Percentiles rank a stretch among this genome's conserved stretches.
These are phyloP conservation scores for Heterohyrax brucei DNA, from an alignment of 2,797 vertebrate genomes.

Conservation along the genomic window DNA sequence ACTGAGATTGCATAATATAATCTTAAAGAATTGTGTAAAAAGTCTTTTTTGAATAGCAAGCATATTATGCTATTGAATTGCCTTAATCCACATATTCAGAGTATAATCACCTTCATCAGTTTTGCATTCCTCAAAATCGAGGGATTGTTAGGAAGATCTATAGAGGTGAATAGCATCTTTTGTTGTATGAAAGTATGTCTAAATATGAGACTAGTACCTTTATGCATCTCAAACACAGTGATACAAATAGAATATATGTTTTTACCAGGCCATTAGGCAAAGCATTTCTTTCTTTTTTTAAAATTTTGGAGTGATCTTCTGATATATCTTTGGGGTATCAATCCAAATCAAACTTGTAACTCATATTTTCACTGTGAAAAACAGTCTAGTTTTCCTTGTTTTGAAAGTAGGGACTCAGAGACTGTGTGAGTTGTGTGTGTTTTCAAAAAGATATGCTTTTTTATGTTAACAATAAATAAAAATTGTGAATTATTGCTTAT, in stretches of 20 bases:
- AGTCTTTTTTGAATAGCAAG: conserved; percentile 39
- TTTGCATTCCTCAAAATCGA: neutral
- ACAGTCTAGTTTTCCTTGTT: neutral
- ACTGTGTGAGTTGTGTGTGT: neutral
- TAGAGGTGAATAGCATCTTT: neutral
- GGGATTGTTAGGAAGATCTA: neutral
- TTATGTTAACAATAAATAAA: conserved; percentile 26
- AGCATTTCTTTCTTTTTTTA: conserved; percentile 18
- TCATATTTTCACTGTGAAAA: neutral
- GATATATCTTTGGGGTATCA: neutral
- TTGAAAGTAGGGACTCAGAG: neutral
- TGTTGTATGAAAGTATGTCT: neutral
- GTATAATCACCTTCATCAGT: neutral
- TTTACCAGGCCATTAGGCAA: neutral
- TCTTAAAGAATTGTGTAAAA: neutral
- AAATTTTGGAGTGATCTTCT: neutral
- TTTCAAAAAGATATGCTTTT: neutral
- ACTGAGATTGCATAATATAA: neutral
- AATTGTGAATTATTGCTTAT: conserved; percentile 50
- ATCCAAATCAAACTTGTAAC: neutral
- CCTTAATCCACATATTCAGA: conserved; percentile 24
- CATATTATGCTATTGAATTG: conserved; percentile 18
- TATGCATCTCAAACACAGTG: neutral
- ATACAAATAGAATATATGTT: neutral
- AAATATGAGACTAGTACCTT: neutral